Base-by-base conservation (phyloP, 1,140 invertebrate genomes). In the Condylostylus longicornis region DNA sequence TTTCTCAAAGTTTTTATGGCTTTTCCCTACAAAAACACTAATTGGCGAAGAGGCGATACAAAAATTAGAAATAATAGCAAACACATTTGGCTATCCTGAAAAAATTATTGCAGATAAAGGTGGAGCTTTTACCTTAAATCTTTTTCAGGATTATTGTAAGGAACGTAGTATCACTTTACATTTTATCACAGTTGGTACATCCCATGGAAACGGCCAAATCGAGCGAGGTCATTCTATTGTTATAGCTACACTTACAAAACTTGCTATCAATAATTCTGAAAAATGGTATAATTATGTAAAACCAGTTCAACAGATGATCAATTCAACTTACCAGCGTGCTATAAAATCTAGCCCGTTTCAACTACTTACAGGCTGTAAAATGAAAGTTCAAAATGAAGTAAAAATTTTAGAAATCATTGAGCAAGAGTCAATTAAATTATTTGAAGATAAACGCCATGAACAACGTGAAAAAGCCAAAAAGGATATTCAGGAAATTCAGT, bases 1-100 rank as follows among this genome's bases (percentile, higher is more conserved):
- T 40, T 61, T 14, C 37, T 37, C 29, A 38, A 54, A 5, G 60
- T 53, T 39, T 43, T 51, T 42, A 49, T 49, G 21, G 36, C 42
- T 28, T 41, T 49, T 18, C 36, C 45, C 28, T 30, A 22, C 34
- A 5, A 18, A 9, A 18, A 9, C 18, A n/a, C 5, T 8, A 9
- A 42, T 29, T 17, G 40, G 37, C n/a, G 27, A 28, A 43, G 20
- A n/a, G n/a, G n/a, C n/a, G n/a, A 31, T 31, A 12, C 30, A 31
- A 13, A 31, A 31, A 17, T 7, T 18, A 18, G 18, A 33, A 33
- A 20, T 18, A 18, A 17, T 15, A 33, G 13, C 32, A 33, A 17
- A 15, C 7, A 21, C 7, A 5, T 33, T 18, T 18, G 32, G 18
- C 5, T 18, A 18, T 15, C 32, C 7, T 6, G 9, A 33, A 9